These are phyloP conservation scores for Drosophila nr. perissopoda DNA, from an alignment of 2,888 invertebrate species.

Conservation along the genomic window DNA sequence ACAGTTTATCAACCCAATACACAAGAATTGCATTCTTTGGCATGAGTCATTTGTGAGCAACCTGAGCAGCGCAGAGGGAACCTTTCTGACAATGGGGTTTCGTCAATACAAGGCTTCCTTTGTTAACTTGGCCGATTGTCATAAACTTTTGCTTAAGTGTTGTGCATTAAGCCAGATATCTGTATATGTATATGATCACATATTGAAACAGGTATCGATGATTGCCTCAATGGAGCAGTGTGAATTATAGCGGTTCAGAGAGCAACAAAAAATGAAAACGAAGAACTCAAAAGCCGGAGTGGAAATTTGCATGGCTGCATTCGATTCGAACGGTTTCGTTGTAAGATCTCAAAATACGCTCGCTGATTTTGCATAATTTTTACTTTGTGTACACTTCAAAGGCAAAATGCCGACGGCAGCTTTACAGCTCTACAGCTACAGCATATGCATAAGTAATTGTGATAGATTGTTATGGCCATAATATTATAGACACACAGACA, in stretches of 20 bases:
- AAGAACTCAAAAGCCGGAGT: constrained; percentile 17
- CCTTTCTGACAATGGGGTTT: constrained; percentile 24
- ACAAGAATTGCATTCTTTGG: constrained; percentile 55
- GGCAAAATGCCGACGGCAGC: constrained; percentile 24
- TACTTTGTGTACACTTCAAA: constrained; percentile 17
- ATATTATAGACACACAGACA: constrained; percentile 5
- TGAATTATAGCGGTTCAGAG: constrained; percentile 46
- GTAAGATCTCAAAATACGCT: constrained; percentile 36
- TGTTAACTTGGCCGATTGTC: constrained; percentile 48
- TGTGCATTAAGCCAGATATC: constrained; percentile 46
- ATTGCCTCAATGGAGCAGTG: constrained; percentile 36
- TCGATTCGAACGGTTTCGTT: constrained; percentile 20
- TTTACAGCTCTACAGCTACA: neutral
- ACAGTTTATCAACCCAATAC: constrained; percentile 51
- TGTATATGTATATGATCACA: constrained; percentile 28
- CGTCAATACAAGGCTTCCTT: constrained; percentile 39
- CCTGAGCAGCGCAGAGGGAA: neutral
- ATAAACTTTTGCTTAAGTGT: constrained; percentile 62
- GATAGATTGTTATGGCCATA: constrained; percentile 32
- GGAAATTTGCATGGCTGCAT: constrained; percentile 42
- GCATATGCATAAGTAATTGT: constrained; percentile 36
- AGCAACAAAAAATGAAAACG: constrained; percentile 1
- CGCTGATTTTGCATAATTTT: constrained; percentile 45
- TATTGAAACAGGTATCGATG: constrained; percentile 51
- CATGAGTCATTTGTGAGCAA: constrained; percentile 39